Base-by-base conservation (phyloP, 2,113 vertebrate genomes). In the Macrotis lagotis region DNA sequence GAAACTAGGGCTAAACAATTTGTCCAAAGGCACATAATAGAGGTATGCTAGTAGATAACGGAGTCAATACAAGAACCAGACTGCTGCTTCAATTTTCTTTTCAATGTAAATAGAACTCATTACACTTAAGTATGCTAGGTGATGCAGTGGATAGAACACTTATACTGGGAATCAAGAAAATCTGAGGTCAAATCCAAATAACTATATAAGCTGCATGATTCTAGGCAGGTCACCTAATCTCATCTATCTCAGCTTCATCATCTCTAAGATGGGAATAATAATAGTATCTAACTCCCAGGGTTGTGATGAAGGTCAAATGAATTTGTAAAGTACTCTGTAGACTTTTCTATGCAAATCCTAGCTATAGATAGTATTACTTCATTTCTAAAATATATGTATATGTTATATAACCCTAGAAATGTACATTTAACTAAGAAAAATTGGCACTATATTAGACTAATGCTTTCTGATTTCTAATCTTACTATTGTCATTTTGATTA, bases 371-470 rank as follows among this genome's bases (percentile, higher is more conserved):
- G 10, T n/a, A 66, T 66, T n/a, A 44, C 44, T 83, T 83, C 37
- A n/a, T 83, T 22, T 44, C 19, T 83, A 44, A 83, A 44, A 74
- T 22, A 19, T 74, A 83, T 83, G 16, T 19, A 83, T 59, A 59
- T 83, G 66, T 44, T 83, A 44, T 2, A 83, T 83, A 83, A 83
- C 6, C 19, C 16, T 83, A 44, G 1, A 44, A 83, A 83, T 5
- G 14, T 66, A 37, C 14, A 83, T 83, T 83, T 83, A 44, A 24
- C 66, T 83, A 83, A 83, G 37, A 74, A 74, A 74, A n/a, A 4
- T 96, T 89, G 37, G 94, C 88, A 51, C 66, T 55, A 88, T 91
- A 88, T 16, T 8, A 52, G 88, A 51, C 90, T 53, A 55, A 90
- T 50, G 91, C 92, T 94, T 91, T 52, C 53, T 94, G 50, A 53